Conservation (phyloP, 2,113 vertebrate species). For the Eudorcas thomsonii region DNA sequence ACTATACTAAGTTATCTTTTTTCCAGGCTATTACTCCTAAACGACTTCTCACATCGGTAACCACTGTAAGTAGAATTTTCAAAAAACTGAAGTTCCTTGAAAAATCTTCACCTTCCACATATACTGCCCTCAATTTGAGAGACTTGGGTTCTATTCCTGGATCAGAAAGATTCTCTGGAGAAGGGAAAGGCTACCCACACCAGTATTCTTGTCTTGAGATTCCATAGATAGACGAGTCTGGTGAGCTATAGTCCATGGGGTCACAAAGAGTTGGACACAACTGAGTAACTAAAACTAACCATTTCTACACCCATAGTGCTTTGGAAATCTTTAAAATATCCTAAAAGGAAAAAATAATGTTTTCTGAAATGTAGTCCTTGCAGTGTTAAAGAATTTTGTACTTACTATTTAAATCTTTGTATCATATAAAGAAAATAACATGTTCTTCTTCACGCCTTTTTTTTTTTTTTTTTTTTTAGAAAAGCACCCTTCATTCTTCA, state of each 20-base stretch:
- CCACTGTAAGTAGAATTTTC: slow-evolving; percentile 85
- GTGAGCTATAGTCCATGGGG: not conserved
- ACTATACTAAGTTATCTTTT: slow-evolving; percentile 20
- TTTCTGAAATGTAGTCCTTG: slow-evolving; percentile 35
- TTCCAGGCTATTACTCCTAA: slow-evolving; percentile 95
- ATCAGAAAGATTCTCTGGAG: not conserved
- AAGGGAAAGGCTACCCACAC: not conserved
- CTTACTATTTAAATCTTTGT: slow-evolving; percentile 19
- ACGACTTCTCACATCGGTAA: slow-evolving; percentile 92
- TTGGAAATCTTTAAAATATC: not conserved
- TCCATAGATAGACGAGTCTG: not conserved
- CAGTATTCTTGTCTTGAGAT: not conserved
- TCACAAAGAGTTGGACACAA: not conserved
- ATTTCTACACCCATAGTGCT: not conserved
- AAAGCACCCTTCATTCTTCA: slow-evolving; percentile 90
- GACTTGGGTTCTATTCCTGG: not conserved
- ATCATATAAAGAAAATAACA: not conserved
- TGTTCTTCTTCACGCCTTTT: not conserved
- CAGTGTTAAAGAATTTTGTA: not conserved
- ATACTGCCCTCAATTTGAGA: not conserved
- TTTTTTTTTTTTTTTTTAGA: slow-evolving; percentile 81
- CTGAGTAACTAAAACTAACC: not conserved
- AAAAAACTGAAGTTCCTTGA: not conserved
- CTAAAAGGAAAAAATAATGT: slow-evolving; percentile 1
- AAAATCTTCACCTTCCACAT: not conserved